Evolutionary conservation across 2,113 vertebrate genomes (phyloP).

Genomic region (Microtus montanus): DNA sequence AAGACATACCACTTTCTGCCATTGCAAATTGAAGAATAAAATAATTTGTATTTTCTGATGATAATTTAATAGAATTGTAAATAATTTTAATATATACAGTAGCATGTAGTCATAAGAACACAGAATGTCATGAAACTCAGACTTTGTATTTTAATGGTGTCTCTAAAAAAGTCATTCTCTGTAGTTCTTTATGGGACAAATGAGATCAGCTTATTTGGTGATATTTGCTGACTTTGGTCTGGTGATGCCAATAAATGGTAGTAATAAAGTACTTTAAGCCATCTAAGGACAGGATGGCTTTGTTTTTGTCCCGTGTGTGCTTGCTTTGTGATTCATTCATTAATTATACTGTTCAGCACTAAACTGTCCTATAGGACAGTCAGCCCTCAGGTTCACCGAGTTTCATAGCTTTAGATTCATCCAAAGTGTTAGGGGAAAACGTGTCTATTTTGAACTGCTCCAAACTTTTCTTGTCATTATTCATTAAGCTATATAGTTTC

Average conservation of each 20-base stretch:
- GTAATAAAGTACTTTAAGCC: slow-evolving; percentile 1
- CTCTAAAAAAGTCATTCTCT: background rate
- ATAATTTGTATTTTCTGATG: background rate
- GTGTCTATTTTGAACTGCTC: background rate
- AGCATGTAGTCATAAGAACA: background rate
- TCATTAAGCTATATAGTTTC: background rate
- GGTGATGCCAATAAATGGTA: slow-evolving; percentile 23
- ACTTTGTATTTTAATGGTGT: background rate
- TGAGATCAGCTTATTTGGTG: background rate
- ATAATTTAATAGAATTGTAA: slow-evolving; percentile 27
- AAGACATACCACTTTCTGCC: background rate
- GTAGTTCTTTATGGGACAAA: background rate
- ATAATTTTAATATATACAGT: background rate
- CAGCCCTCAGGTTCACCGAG: background rate
- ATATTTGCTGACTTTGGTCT: background rate
- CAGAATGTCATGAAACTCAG: background rate
- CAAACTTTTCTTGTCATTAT: background rate
- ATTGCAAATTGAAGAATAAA: background rate
- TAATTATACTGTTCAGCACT: background rate
- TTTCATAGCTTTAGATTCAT: background rate
- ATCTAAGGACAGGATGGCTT: background rate
- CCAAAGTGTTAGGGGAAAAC: background rate
- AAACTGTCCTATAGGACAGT: no score
- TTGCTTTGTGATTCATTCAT: background rate
- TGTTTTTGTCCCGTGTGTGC: background rate